These are phyloP conservation scores for Drosophila robusta DNA, from an alignment of 2,888 invertebrate genomes.

Conservation along the genomic window DNA sequence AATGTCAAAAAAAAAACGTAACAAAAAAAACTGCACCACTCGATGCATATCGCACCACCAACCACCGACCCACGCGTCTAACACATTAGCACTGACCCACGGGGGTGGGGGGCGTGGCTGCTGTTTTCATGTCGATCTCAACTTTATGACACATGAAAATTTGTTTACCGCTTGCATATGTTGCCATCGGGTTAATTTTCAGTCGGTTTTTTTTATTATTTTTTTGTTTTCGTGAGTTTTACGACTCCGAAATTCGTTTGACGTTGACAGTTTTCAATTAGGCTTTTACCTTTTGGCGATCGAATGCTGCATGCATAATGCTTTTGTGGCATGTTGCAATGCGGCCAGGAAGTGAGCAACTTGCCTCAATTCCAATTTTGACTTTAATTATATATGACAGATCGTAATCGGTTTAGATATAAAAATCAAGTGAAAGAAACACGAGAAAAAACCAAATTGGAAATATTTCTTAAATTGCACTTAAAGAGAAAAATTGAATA, in stretches of 20 bases:
- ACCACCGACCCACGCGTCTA: conserved; percentile 62
- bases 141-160: conserved; percentile 62
- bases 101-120: conserved; percentile 2
- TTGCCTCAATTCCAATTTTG: background rate
- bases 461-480: background rate
- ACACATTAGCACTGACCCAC: conserved; percentile 59
- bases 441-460: background rate
- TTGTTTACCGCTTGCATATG: conserved; percentile 21
- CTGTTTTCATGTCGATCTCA: conserved; percentile 59
- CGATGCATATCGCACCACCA: conserved; percentile 60
- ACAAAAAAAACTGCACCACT: conserved; percentile 36
- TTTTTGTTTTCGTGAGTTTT: conserved; percentile 15
- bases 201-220: no score
- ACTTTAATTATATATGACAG: background rate
- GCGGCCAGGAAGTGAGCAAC: background rate
- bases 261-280: conserved; percentile 73
- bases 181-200: no score
- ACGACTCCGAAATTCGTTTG: conserved; percentile 49
- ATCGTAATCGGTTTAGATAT: background rate
- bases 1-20: no score
- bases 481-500: no score
- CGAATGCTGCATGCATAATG: conserved; percentile 23
- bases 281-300: conserved; percentile 21
- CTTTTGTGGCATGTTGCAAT: conserved; percentile 46
- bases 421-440: conserved; percentile 13